Conservation (phyloP, 2,113 vertebrate genomes). For the Oryzias melastigma region DNA sequence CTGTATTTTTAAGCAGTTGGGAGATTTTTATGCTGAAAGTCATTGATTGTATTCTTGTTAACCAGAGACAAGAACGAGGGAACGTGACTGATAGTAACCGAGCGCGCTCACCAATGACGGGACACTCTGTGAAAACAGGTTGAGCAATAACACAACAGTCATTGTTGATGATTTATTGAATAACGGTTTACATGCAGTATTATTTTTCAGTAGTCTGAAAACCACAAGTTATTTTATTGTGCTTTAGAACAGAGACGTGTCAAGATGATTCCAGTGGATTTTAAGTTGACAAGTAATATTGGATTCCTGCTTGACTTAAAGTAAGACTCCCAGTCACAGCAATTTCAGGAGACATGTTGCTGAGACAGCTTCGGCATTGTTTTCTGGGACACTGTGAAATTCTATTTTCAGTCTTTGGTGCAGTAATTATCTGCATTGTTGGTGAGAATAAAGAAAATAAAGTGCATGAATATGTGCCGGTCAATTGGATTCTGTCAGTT, state of each 20-base stretch:
- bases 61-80: neutral
- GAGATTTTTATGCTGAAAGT: slow-evolving; percentile 3
- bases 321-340: slow-evolving; percentile 67
- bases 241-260: slow-evolving; percentile 31
- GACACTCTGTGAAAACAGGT: neutral
- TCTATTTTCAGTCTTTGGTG: slow-evolving; percentile 84
- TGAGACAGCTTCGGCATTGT: slow-evolving; percentile 80
- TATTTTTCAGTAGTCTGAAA: slow-evolving; percentile 9
- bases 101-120: neutral
- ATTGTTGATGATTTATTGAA: slow-evolving; percentile 1
- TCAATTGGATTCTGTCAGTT: slow-evolving; percentile 87
- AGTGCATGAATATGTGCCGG: slow-evolving; percentile 84
- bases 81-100: neutral
- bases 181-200: slow-evolving; percentile 8
- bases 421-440: slow-evolving; percentile 86
- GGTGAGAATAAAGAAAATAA: slow-evolving; percentile 84
- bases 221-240: slow-evolving; percentile 25
- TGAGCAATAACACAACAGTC: slow-evolving; percentile 4
- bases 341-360: slow-evolving; percentile 73
- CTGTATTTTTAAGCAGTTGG: slow-evolving; percentile 18
- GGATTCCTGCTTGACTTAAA: slow-evolving; percentile 64
- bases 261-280: slow-evolving; percentile 38
- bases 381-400: slow-evolving; percentile 78
- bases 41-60: slow-evolving; percentile 2
- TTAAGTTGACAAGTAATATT: slow-evolving; percentile 56